Percentiles rank a stretch among this genome's conserved stretches.
Evolutionary conservation across 2,113 vertebrate species (phyloP).

Genomic region (Cyprinus carpio): DNA sequence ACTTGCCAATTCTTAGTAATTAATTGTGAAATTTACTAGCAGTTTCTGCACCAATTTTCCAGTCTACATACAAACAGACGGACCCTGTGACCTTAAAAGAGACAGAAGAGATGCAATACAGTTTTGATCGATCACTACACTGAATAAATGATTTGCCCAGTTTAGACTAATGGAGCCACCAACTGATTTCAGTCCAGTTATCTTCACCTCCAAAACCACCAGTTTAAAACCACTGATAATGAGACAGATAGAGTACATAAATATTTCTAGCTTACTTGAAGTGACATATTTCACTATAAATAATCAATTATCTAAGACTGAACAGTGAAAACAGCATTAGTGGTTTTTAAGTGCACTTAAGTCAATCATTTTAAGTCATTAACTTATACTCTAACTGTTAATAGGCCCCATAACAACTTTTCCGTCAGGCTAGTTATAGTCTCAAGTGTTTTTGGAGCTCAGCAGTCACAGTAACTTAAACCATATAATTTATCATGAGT

Average conservation of each 20-base stretch:
- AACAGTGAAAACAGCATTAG: not conserved
- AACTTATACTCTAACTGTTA: not conserved
- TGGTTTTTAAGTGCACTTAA: too few relatives aligned
- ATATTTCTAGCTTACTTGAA: not conserved
- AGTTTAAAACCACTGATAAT: not conserved
- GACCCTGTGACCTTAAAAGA: slow-evolving; percentile 21
- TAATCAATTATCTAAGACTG: not conserved
- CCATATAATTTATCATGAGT: not conserved
- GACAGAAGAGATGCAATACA: not conserved
- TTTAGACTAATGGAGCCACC: slow-evolving; percentile 18
- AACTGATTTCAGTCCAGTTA: not conserved
- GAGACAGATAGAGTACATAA: not conserved
- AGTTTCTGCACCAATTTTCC: not conserved
- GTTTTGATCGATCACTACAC: slow-evolving; percentile 10
- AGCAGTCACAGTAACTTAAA: not conserved
- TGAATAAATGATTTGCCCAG: slow-evolving; percentile 1
- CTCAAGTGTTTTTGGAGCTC: not conserved
- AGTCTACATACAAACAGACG: not conserved
- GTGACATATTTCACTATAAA: not conserved
- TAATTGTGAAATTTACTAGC: not conserved
- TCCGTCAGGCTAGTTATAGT: not conserved
- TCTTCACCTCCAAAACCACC: not conserved
- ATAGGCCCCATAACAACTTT: not conserved
- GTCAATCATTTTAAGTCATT: too few relatives aligned
- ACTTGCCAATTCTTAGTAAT: not conserved